Percentiles rank a stretch among this genome's conserved stretches.
These are phyloP conservation scores for Drosophila azteca DNA, from an alignment of 1,140 invertebrate genomes.

Conservation along the genomic window DNA sequence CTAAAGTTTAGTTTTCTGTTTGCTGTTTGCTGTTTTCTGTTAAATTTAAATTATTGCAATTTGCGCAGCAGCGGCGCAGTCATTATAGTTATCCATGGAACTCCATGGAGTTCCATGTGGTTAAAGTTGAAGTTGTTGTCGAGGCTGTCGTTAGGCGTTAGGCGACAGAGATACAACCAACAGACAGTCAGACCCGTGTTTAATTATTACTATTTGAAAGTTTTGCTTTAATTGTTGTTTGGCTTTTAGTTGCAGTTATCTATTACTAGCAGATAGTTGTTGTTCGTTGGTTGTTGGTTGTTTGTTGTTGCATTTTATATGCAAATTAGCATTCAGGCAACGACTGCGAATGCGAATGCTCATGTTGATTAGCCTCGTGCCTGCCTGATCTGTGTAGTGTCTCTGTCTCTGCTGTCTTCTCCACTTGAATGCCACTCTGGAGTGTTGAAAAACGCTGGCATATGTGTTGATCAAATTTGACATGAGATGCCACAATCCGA, in stretches of 20 bases:
- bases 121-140: constrained; percentile 27
- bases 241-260: constrained; percentile 43
- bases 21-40: too few relatives aligned
- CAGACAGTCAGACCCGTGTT: background rate
- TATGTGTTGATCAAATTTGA: constrained; percentile 42
- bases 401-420: constrained; percentile 13
- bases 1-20: constrained; percentile 38
- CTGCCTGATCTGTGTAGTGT: background rate
- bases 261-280: constrained; percentile 3
- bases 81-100: constrained; percentile 42
- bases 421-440: constrained; percentile 3
- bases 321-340: constrained; percentile 56
- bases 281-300: constrained; percentile 22
- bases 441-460: constrained; percentile 56
- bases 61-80: constrained; percentile 20
- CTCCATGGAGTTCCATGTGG: background rate
- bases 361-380: constrained; percentile 50
- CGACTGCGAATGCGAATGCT: constrained; percentile 30
- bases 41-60: constrained; percentile 77
- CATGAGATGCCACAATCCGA: constrained; percentile 12
- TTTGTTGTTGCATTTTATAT: constrained; percentile 60
- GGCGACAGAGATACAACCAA: too few relatives aligned
- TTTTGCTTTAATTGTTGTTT: constrained; percentile 62
- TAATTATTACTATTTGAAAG: constrained; percentile 62
- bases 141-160: constrained; percentile 21